Base-by-base conservation (phyloP, 64 coral and sea anemone genomes). In the Stichodactyla mertensii region DNA sequence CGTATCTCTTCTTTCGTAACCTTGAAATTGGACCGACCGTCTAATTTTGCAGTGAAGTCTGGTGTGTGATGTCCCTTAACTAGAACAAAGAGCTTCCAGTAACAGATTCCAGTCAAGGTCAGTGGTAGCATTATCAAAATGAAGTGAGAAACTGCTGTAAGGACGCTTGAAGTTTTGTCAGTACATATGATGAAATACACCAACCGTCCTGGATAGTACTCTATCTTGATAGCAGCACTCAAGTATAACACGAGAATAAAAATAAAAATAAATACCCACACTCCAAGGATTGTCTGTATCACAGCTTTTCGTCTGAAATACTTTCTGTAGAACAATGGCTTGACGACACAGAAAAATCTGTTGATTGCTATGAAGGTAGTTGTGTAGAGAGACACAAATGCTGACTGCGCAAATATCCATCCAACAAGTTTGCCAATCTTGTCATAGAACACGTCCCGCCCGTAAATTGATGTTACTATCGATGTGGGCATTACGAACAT, bases 321-420 rank as follows among this genome's bases (percentile, higher is more conserved):
- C 18, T 92, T 87, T 54, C 23, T 15, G 61, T 92, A 92, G 22
- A 92, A 28, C 20, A 61, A 16, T 7, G 85, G 51, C 13, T 80
- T 86, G 6, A 87, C 86, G 52, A 92, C 90, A 55, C 90, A 54
- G 53, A 87, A 70, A 23, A 87, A 92, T 18, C 90, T 85, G 24
- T 92, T 92, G 27, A 87, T 5, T 6, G 90, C 90, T 4, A 92
- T 86, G 7, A 82, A 59, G 20, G 90, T 55, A 1, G 86, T 79
- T 4, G 90, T 92, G 23, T 87, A 77, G 6, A 92, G 52, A 0
- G 90, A 92, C 2, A 55, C 56, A 26, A 86, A 86, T 23, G 80
- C 85, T 64, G 71, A 83, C n/a, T 45, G 51, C 19, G 87, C 79
- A 16, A 67, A 85, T 52, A 26, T 70, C 4, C n/a, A 23, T 55